A percentile compares a stretch with the other conserved stretches of the same genome.
phyloP scores from a whole-genome alignment of 2,888 invertebrate species.

The Drosophila prolongata region DNA sequence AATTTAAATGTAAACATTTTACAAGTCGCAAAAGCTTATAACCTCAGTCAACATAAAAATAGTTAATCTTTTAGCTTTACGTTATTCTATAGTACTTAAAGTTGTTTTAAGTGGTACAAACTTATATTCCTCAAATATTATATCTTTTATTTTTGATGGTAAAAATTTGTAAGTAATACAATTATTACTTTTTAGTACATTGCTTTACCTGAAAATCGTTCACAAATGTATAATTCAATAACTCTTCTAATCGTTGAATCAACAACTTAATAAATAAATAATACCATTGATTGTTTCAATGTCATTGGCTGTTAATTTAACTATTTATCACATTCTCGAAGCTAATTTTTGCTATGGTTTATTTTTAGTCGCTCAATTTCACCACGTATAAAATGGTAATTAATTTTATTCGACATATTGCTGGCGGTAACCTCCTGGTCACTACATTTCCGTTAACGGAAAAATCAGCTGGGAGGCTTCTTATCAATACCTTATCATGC shows the following conservation, averaged over 20 bases:
- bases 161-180: too few relatives aligned
- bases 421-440: background rate
- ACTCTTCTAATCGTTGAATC: background rate
- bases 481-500: slow-evolving; percentile 5
- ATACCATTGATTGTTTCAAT: background rate
- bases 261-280: background rate
- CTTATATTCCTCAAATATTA: too few relatives aligned
- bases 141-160: too few relatives aligned
- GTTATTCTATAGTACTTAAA: too few relatives aligned
- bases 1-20: too few relatives aligned
- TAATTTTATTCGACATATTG: background rate
- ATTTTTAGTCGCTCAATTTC: slow-evolving; percentile 9
- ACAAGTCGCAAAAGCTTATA: too few relatives aligned
- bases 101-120: too few relatives aligned
- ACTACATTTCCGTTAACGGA: background rate
- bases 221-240: too few relatives aligned
- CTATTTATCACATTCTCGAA: background rate
- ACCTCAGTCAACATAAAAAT: too few relatives aligned
- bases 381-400: slow-evolving; percentile 9
- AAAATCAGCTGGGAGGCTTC: background rate
- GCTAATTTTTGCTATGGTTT: background rate
- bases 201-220: too few relatives aligned
- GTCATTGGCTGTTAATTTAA: background rate
- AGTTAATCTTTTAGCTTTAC: too few relatives aligned
- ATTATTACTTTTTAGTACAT: too few relatives aligned